phyloP scores from a whole-genome alignment of 2,113 vertebrate genomes.

The Leptodactylus fuscus region DNA sequence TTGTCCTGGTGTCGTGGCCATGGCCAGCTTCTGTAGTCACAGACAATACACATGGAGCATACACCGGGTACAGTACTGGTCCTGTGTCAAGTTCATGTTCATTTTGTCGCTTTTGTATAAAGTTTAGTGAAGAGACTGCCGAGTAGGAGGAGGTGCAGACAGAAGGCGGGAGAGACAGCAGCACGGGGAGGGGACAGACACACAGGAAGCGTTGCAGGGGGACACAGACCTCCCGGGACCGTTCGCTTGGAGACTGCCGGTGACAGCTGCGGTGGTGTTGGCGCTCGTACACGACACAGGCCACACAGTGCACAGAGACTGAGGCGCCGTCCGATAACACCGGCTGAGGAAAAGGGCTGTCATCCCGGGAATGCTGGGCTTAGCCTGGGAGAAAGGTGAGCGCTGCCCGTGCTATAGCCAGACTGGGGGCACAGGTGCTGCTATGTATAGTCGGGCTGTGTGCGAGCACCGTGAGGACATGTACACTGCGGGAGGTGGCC shows the following conservation, averaged over 20 bases:
- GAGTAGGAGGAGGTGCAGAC: conserved; percentile 26
- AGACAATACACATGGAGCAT: too few species aligned
- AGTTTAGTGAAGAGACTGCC: background rate
- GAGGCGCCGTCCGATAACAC: background rate
- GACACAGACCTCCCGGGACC: conserved; percentile 21
- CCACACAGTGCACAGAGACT: background rate
- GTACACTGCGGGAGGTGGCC: conserved; percentile 28
- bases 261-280: background rate
- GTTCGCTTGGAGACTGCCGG: background rate
- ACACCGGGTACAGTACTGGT: too few species aligned
- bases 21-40: too few species aligned
- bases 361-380: conserved; percentile 47
- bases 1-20: too few species aligned
- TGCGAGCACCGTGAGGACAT: too few species aligned
- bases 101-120: conserved; percentile 17
- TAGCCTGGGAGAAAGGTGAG: conserved; percentile 42
- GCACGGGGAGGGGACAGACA: conserved; percentile 16
- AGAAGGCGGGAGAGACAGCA: conserved; percentile 52
- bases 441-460: too few species aligned
- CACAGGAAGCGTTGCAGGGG: conserved; percentile 31
- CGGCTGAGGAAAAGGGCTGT: conserved; percentile 24
- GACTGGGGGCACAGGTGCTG: background rate
- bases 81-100: background rate
- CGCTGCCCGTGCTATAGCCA: too few species aligned
- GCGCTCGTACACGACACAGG: background rate